phyloP scores from a whole-genome alignment of 2,888 invertebrate species.

The Danaus chrysippus region DNA sequence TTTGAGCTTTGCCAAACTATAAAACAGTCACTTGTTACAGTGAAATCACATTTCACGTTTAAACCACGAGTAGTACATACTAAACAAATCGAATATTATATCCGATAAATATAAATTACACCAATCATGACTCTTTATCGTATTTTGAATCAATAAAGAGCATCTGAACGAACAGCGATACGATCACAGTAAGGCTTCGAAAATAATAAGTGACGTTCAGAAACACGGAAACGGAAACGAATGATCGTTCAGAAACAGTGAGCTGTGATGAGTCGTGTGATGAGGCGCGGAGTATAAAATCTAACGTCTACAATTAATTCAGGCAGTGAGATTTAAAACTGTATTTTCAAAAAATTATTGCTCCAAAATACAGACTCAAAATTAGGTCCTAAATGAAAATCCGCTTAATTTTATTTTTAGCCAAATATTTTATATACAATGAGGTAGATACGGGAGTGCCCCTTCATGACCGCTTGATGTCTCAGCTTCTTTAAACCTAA shows the following conservation, averaged over 20 bases:
- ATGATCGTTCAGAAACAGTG: no score
- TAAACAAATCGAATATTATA: slow-evolving; percentile 32
- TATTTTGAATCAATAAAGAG: no score
- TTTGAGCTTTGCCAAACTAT: slow-evolving; percentile 74
- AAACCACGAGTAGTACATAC: slow-evolving; percentile 25
- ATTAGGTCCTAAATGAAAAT: slow-evolving; percentile 50
- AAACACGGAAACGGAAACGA: slow-evolving; percentile 25
- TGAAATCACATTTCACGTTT: slow-evolving; percentile 71
- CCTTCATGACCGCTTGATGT: slow-evolving; percentile 56
- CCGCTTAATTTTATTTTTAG: slow-evolving; percentile 66
- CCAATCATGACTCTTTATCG: not conserved
- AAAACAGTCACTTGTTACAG: slow-evolving; percentile 49
- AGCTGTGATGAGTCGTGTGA: slow-evolving; percentile 38
- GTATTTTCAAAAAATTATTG: slow-evolving; percentile 55
- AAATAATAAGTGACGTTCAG: slow-evolving; percentile 25
- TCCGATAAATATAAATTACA: slow-evolving; percentile 31
- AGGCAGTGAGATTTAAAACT: slow-evolving; percentile 54
- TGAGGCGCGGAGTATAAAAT: slow-evolving; percentile 30
- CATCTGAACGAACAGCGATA: not conserved
- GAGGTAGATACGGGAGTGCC: slow-evolving; percentile 71
- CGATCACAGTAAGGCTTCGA: slow-evolving; percentile 27
- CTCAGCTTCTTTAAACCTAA: slow-evolving; percentile 28
- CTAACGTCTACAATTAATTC: slow-evolving; percentile 39
- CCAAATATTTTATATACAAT: slow-evolving; percentile 74
- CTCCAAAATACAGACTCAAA: slow-evolving; percentile 52